phyloP scores from a whole-genome alignment of 2,113 vertebrate species.

The Grantiella picta region DNA sequence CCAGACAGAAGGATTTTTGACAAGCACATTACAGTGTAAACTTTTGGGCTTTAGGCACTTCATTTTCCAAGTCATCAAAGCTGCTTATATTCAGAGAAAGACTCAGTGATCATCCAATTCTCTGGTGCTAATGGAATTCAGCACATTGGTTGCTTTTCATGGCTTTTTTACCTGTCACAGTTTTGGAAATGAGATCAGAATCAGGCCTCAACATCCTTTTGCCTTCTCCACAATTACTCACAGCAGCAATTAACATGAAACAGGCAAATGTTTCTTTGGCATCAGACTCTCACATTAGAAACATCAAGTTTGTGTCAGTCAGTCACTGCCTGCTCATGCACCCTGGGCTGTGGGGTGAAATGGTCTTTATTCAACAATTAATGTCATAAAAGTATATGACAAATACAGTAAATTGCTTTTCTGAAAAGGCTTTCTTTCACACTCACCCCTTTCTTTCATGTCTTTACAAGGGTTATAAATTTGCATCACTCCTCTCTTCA shows the following conservation, averaged over 20 bases:
- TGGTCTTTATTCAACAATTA: background rate
- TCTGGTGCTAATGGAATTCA: background rate
- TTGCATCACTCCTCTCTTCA: conserved; percentile 7
- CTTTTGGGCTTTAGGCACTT: background rate
- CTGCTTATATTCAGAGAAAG: background rate
- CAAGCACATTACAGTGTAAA: background rate
- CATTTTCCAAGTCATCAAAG: background rate
- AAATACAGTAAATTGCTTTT: background rate
- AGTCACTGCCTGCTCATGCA: background rate
- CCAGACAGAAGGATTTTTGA: background rate
- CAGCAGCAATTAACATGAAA: background rate
- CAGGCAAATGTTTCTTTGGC: background rate
- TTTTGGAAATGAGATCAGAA: background rate
- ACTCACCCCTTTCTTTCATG: background rate
- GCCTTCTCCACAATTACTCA: background rate
- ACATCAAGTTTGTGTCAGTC: background rate
- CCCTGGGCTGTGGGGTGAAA: background rate
- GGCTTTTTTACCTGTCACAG: background rate
- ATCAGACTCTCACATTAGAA: background rate
- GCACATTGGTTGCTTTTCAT: background rate
- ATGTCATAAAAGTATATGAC: background rate
- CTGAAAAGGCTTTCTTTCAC: background rate
- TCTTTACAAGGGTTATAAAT: background rate
- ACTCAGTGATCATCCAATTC: background rate
- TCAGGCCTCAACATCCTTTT: background rate